phyloP scores from a whole-genome alignment of 2,113 vertebrate genomes.

The Cyprinodon brontotheroides region DNA sequence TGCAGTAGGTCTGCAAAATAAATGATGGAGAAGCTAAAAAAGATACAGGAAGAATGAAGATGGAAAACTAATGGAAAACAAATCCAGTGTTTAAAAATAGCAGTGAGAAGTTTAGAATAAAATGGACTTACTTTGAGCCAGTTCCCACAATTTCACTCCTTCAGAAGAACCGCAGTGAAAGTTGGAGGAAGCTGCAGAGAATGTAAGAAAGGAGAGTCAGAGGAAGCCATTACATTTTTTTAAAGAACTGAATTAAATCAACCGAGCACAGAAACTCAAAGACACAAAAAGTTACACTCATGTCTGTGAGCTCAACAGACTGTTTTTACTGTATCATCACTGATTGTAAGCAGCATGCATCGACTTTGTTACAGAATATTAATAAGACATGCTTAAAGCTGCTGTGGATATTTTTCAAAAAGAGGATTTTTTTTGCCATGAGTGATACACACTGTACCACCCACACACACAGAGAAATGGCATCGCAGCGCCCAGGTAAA shows the following conservation, averaged over 20 bases:
- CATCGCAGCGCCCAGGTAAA: background rate
- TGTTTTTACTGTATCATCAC: background rate
- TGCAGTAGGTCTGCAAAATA: background rate
- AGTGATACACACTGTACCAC: too few relatives aligned
- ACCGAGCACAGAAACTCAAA: background rate
- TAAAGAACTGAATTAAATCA: background rate
- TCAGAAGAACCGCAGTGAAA: slow-evolving; percentile 19
- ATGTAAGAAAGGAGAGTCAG: slow-evolving; percentile 25
- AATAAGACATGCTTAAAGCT: background rate
- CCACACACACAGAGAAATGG: background rate
- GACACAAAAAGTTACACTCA: background rate
- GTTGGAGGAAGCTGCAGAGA: slow-evolving; percentile 12
- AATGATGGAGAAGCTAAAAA: too few relatives aligned
- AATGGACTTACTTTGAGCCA: slow-evolving; percentile 51
- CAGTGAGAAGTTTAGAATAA: slow-evolving; percentile 6
- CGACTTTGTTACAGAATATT: background rate
- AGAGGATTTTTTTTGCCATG: too few relatives aligned
- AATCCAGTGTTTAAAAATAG: slow-evolving; percentile 1
- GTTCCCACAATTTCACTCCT: slow-evolving; percentile 29
- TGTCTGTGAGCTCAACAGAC: background rate
- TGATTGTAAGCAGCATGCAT: background rate
- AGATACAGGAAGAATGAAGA: background rate
- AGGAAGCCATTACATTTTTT: slow-evolving; percentile 16
- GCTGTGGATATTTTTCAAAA: background rate
- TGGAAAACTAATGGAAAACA: background rate